Conservation (phyloP, 2,888 invertebrate species). For the Elaeidobius kamerunicus region DNA sequence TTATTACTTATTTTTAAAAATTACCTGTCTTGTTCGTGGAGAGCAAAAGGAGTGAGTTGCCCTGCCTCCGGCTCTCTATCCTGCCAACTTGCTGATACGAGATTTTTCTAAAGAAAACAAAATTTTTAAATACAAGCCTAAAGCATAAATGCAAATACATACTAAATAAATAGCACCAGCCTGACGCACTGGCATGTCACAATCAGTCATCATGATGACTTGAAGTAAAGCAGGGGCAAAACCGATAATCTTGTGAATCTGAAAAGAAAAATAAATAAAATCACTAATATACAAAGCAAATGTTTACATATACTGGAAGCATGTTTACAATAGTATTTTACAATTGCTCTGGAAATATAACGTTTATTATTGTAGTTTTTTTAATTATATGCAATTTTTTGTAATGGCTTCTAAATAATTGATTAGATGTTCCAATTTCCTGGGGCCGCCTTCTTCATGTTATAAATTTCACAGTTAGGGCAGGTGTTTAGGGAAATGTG, state of each 20-base stretch:
- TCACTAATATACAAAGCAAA: no score
- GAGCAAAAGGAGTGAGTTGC: constrained; percentile 73
- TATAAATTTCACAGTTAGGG: no score
- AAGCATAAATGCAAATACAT: constrained; percentile 34
- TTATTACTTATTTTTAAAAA: constrained; percentile 1
- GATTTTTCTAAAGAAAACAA: constrained; percentile 27
- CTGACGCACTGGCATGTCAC: constrained; percentile 90
- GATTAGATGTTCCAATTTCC: no score
- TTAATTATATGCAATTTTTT: no score
- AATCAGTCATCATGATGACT: constrained; percentile 87
- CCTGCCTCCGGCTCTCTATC: constrained; percentile 71
- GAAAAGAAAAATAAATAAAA: no score
- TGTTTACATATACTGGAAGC: no score
- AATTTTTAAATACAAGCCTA: not conserved
- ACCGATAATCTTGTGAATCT: constrained; percentile 94
- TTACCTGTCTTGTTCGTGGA: constrained; percentile 88
- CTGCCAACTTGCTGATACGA: constrained; percentile 61
- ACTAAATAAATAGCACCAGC: constrained; percentile 97
- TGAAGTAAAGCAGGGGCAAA: constrained; percentile 92
- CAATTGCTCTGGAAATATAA: no score
- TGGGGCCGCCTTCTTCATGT: no score
- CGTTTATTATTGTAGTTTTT: no score
- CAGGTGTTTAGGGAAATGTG: no score
- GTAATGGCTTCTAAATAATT: no score
- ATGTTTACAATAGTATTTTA: no score